Base-by-base conservation (phyloP, 2,113 vertebrate genomes). In the Ciconia maguari region DNA sequence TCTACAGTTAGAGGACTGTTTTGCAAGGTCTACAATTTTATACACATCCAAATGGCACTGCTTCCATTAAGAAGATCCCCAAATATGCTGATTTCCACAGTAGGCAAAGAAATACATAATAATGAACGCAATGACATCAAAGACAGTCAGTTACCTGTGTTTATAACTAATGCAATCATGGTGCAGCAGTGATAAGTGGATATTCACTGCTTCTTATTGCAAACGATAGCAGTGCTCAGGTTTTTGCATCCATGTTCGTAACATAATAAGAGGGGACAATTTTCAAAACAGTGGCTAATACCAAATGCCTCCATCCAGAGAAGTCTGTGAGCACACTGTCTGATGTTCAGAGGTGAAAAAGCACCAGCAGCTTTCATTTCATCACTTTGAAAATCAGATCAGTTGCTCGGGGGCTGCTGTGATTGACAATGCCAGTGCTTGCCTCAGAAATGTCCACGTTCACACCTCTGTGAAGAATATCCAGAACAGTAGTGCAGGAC, bases 291-390 rank as follows among this genome's bases (percentile, higher is more conserved):
- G 52, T n/a, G 29, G 32, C 61, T 80, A 44, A 32, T 72, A 71
- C 27, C 7, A 71, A 90, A 87, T 41, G 6, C 30, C 36, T 91
- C 25, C 12, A 54, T 61, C 55, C 21, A 49, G 36, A 89, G 76
- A 46, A 74, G 71, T 16, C 80, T 92, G 46, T 88, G 92, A 93
- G 57, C 38, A 51, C 27, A 9, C 15, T 54, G 29, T 54, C 90
- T 92, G 68, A 75, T 92, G 61, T 93, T 95, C 86, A 84, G 76
- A 93, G 48, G 88, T 93, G 61, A 69, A 94, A 94, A 81, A 84
- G 57, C 52, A 81, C 60, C 27, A 38, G 48, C 61, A 82, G 80
- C 60, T 92, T 92, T 89, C 71, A 87, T 96, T 92, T 86, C 69
- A 87, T 83, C n/a, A 15, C 80, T 95, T 91, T 92, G 65, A 71